Evolutionary conservation across 2,113 vertebrate species (phyloP), one percentile per base, ranked within the genome.

Genomic region (Crotalus horridus): DNA sequence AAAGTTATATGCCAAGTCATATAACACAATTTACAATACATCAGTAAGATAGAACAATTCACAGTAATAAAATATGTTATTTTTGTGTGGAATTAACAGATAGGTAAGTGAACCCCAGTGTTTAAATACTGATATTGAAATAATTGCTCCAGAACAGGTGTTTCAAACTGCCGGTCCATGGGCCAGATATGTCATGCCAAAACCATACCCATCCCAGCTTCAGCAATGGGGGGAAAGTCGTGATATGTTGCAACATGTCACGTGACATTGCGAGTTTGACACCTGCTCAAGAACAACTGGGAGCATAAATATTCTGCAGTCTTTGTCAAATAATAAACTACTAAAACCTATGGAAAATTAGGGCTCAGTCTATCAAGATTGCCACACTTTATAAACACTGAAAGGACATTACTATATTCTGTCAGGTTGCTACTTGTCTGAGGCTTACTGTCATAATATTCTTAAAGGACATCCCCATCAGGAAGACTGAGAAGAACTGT

Each of bases 271-370:
- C 46, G 6, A 48, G 46, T 48, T 48, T 48, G 46, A 48, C 5
- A 48, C 46, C 46, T 48, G 15, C 33, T 29, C 46, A 53, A 90
- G 89, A 90, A 46, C 69, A 46, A 39, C 8, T 58, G 90, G 54
- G 90, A 55, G 74, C 74, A 58, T 55, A 86, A 55, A 58, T 58
- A 43, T 48, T 11, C 74, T 85, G 46, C 6, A 17, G 51, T 91
- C 29, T 69, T n/a, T 91, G 74, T 39, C 74, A 86, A 91, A 55
- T 58, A 58, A 86, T 91, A 91, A 86, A 91, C 74, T 58, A 59
- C 74, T 86, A 85, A 46, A 85, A 56, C 11, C 74, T 91, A 48
- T 58, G 21, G 74, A 91, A 46, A 91, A 69, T 48, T 39, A 90
- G 43, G 90, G 56, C 74, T 26, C 69, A 58, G n/a, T 85, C 74